These are phyloP conservation scores for Meleagris gallopavo DNA, from an alignment of 2,113 vertebrate genomes.

Conservation along the genomic window DNA sequence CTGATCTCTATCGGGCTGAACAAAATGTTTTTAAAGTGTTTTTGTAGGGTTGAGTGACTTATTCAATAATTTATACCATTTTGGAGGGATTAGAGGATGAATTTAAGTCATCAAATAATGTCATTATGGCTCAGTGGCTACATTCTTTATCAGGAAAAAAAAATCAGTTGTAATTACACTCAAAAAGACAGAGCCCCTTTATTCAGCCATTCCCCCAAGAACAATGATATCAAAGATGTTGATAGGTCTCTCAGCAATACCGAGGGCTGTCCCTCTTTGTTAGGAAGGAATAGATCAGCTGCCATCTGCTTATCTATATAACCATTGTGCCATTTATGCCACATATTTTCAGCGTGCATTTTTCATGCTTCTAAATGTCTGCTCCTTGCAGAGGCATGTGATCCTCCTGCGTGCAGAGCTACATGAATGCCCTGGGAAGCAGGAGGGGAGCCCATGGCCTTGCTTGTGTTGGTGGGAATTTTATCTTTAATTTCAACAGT, in stretches of 20 bases:
- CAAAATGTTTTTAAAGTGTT: slow-evolving; percentile 70
- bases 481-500: neutral
- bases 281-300: slow-evolving; percentile 60
- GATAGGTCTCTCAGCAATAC: slow-evolving; percentile 60
- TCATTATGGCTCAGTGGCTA: slow-evolving; percentile 57
- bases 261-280: slow-evolving; percentile 58
- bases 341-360: neutral
- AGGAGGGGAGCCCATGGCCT: neutral
- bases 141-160: slow-evolving; percentile 53
- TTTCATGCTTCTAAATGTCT: neutral
- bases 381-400: neutral
- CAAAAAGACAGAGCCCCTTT: slow-evolving; percentile 66
- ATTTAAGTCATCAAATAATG: slow-evolving; percentile 64
- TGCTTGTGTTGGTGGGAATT: neutral
- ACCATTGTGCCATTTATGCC: slow-evolving; percentile 46
- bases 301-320: slow-evolving; percentile 41
- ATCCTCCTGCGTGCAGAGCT: neutral
- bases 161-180: slow-evolving; percentile 67
- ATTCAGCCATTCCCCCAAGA: slow-evolving; percentile 65
- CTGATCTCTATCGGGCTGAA: slow-evolving; percentile 51
- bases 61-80: slow-evolving; percentile 69
- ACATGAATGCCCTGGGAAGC: neutral
- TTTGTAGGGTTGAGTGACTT: slow-evolving; percentile 63
- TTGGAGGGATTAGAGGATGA: slow-evolving; percentile 61
- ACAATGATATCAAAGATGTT: slow-evolving; percentile 68